Base-by-base conservation (phyloP, 2,888 invertebrate species). In the Altica lythri region DNA sequence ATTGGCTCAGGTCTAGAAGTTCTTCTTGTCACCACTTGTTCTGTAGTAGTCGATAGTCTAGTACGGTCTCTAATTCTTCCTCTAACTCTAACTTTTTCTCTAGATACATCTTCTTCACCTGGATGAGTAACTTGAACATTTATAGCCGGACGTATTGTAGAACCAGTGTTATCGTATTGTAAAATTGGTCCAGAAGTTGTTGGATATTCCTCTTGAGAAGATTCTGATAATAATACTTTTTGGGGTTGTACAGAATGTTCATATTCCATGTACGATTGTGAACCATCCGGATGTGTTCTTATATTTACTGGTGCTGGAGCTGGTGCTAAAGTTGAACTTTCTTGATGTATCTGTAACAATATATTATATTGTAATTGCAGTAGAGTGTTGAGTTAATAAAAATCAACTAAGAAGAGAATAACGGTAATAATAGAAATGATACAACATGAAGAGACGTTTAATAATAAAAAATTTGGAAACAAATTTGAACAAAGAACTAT, bases 191-290 rank as follows among this genome's bases (percentile, higher is more conserved):
- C 46, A 61, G 61, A n/a, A 57, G 49, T 44, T 55, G 65, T 30
- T 53, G 64, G 25, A 59, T 62, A 10, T 60, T 58, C 30, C n/a
- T n/a, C n/a, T 55, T 62, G 34, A 44, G 50, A 29, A 17, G 51
- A 51, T 4, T 48, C 54, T 29, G 34, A 32, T 5, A 48, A 40
- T n/a, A 60, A 57, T 4, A 63, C 52, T 46, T 62, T 49, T 53
- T 64, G 60, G 10, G 62, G 55, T 17, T 67, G 51, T 4, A 60
- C 46, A n/a, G 57, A 48, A 18, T 65, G 63, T 32, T 70, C 71
- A 48, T 66, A 68, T 30, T 71, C 68, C 62, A 67, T 63, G 44
- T 68, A 70, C 1, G 68, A 67, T 48, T 68, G 63, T 13, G 69
- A 70, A 17, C 61, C 64, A 10, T 25, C 56, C 9, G 55, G 18